These are phyloP conservation scores for Ardeotis arabs DNA, from an alignment of 2,113 vertebrate genomes.

Conservation along the genomic window DNA sequence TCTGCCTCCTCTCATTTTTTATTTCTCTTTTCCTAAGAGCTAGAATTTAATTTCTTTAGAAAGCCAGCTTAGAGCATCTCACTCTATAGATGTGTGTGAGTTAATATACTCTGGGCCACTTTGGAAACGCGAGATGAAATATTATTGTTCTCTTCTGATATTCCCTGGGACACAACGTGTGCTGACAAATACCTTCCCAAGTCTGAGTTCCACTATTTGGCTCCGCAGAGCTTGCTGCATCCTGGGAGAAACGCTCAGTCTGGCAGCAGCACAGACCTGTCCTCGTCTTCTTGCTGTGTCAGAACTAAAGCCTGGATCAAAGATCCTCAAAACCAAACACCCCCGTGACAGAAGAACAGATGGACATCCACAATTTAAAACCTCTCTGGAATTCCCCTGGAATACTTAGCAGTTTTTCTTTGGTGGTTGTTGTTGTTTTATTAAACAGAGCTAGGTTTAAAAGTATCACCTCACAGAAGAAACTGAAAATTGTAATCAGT, in stretches of 20 bases:
- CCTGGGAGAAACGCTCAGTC: not conserved
- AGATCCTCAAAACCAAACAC: not conserved
- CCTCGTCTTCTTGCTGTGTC: not conserved
- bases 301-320: not conserved
- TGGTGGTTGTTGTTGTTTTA: not conserved
- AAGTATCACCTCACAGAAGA: not conserved
- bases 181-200: not conserved
- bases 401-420: not conserved
- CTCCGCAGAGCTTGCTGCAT: not conserved
- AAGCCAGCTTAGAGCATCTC: not conserved
- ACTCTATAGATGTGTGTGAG: not conserved
- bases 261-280: not conserved
- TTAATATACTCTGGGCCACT: not conserved
- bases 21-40: not conserved
- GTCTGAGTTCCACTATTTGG: not conserved
- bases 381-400: not conserved
- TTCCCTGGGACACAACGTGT: not conserved
- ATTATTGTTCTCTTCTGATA: not conserved
- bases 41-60: not conserved
- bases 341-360: slow-evolving; percentile 7
- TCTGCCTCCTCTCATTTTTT: not conserved
- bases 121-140: not conserved
- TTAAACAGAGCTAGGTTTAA: not conserved
- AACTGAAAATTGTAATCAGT: not conserved
- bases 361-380: not conserved